Conservation (phyloP, 2,797 vertebrate species). For the Brachyrhaphis roseni region DNA sequence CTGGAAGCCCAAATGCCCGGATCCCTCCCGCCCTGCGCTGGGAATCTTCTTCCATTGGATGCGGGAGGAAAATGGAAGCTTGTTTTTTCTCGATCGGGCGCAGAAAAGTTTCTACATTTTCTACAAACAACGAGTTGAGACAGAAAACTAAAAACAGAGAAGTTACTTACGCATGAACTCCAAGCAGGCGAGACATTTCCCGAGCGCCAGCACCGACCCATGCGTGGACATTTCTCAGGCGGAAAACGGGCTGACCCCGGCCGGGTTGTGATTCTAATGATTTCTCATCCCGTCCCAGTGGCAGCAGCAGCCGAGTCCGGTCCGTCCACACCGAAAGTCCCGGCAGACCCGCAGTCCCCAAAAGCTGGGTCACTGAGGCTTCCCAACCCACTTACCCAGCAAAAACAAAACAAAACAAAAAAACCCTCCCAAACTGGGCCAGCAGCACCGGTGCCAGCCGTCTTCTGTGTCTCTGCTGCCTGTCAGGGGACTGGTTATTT, state of each 20-base stretch:
- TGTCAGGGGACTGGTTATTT: constrained; percentile 61
- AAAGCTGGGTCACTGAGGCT: constrained; percentile 55
- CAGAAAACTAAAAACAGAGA: not conserved
- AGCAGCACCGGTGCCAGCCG: constrained; percentile 46
- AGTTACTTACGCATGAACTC: constrained; percentile 68
- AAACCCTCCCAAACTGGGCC: constrained; percentile 29
- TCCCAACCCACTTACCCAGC: constrained; percentile 48
- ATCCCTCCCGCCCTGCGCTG: constrained; percentile 46
- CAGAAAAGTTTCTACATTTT: not conserved
- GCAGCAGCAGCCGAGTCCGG: constrained; percentile 11
- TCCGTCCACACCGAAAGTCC: constrained; percentile 26
- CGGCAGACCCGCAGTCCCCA: constrained; percentile 48
- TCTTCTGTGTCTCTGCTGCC: constrained; percentile 56
- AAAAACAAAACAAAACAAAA: not conserved
- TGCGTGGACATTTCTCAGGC: constrained; percentile 58
- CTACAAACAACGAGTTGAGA: not conserved
- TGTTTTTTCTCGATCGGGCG: constrained; percentile 49
- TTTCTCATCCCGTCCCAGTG: constrained; percentile 41
- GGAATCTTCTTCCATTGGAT: constrained; percentile 60
- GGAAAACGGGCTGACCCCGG: constrained; percentile 5
- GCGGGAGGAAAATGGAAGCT: constrained; percentile 45
- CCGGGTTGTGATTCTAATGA: not conserved
- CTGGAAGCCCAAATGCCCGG: constrained; percentile 21
- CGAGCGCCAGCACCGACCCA: constrained; percentile 59
- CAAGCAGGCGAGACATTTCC: constrained; percentile 68